Evolutionary conservation across 2,797 vertebrate species (phyloP), one percentile per base, ranked within the genome.

Genomic region (Poecilia picta): DNA sequence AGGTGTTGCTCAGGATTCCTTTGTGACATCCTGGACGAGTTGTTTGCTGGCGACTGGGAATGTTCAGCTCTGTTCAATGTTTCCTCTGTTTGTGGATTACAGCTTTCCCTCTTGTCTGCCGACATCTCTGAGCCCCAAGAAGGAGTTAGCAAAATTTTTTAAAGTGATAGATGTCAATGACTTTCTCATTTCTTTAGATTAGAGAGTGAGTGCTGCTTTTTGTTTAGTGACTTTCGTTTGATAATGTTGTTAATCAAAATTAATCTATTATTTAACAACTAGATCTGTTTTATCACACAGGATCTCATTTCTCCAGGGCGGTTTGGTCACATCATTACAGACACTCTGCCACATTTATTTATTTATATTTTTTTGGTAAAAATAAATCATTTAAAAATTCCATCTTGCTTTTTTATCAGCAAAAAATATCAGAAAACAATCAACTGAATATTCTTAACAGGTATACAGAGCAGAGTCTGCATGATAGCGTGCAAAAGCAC

Each of bases 401-500:
- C 1, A 23, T 70, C 46, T 71, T 45, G 41, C n/a, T 45, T 16
- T 7, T 45, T 13, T 8, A 45, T 15, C 2, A 28, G 41, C n/a
- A 31, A 46, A 28, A 11, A 70, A 28, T 28, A 70, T 43, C 33
- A 45, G 15, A 46, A 71, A 71, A 28, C 11, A 28, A 46, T 6
- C 5, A 59, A 15, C 5, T 28, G 13, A 71, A 15, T 71, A 81
- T 85, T 53, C 73, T 72, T 75, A 76, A 77, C 64, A 79, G 78
- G 84, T 75, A 72, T 73, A 70, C 25, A 77, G 49, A 82, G 31
- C 77, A 68, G 55, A 51, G 77, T 74, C 2, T 28, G 70, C n/a
- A 72, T 77, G 72, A 83, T 84, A 43, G 86, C 72, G 45, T 88
- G 85, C 79, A 68, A 85, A 84, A 89, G 64, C 39, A 39, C 46